Base-by-base conservation (phyloP, 37 sponge, comb jelly and placozoan species). In the Oscarella lobularis region DNA sequence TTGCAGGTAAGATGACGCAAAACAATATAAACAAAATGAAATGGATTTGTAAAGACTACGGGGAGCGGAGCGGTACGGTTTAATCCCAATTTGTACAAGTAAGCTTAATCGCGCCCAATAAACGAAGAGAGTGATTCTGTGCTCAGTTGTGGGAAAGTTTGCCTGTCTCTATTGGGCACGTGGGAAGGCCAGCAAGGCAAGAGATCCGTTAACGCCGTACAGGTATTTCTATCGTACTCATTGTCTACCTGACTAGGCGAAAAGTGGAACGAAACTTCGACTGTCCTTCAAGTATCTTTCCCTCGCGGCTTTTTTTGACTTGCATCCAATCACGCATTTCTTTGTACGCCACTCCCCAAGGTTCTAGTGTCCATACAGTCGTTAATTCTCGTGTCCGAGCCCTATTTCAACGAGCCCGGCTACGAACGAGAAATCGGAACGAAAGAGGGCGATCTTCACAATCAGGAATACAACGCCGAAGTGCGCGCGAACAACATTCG, bases 351-450 rank as follows among this genome's bases (percentile, higher is more conserved):
- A 37, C 37, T 39, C 39, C 30, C 38, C 0, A 31, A 90, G 87
- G 92, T 95, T 3, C 85, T 95, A 33, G 92, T 95, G 9, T 95
- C 96, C 36, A 92, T 95, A 39, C 96, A 95, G 87, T 88, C 89
- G 0, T 85, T 95, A 31, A 88, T 95, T 66, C 76, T 95, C n/a
- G 96, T 95, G 0, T 77, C 89, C 37, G 92, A 95, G 66, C 96
- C 96, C 2, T 95, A 86, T 74, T 95, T 95, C 78, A 95, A 95
- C 74, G 96, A 95, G 76, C 96, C 96, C 0, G 96, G 96, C 69
- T 95, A 95, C 74, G 96, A 95, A 79, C 86, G 85, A 76, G 81
- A 83, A 35, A 40, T 82, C 30, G 92, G 92, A 0, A 88, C 92
- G 2, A 78, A 75, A 6, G 79, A 83, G 35, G 95, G 95, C 1